Evolutionary conservation across 2,797 vertebrate genomes (phyloP), one percentile per base, ranked within the genome.

Genomic region (Malacoraja senta): DNA sequence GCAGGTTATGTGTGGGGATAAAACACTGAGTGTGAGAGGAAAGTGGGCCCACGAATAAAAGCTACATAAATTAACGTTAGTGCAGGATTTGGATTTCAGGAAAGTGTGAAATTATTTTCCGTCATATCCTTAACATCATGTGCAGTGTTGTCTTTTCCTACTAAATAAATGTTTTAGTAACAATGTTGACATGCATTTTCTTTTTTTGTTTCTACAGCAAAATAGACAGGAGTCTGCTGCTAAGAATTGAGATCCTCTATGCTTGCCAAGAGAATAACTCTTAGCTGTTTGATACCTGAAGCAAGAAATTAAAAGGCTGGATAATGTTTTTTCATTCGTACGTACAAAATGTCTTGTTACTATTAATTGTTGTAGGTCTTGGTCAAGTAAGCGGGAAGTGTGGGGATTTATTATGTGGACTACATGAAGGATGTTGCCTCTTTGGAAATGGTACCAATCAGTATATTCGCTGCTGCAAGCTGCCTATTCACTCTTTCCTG

Each of bases 391-490:
- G 96, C 94, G 96, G 96, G 95, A 96, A 95, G 95, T 98, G 98
- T 95, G 97, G 96, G 65, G 97, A 97, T 93, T 95, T 97, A 94
- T 96, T 97, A 94, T 98, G 98, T 95, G 96, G 95, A 78, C 97
- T 96, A 44, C 96, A 96, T 77, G 97, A 98, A 95, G 96, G 96
- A 95, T 98, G 98, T 96, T 98, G 98, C 92, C 95, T 96, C 94
- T 96, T 95, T 93, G 96, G 96, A 94, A 97, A 96, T 93, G 94
- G 93, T 94, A 94, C 94, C 93, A 90, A 93, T 95, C 93, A 95
- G 91, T 95, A 96, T 65, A 95, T 96, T 94, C 95, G 96, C 95
- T 98, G 98, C 96, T 98, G 98, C 96, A 96, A 96, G 95, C 96
- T 96, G 24, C 97, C 97, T 83, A 97, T 97, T 93, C 97, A 98